Evolutionary conservation across 2,888 invertebrate species (phyloP), one percentile per base, ranked within the genome.

Genomic region (Tetragonisca angustula): DNA sequence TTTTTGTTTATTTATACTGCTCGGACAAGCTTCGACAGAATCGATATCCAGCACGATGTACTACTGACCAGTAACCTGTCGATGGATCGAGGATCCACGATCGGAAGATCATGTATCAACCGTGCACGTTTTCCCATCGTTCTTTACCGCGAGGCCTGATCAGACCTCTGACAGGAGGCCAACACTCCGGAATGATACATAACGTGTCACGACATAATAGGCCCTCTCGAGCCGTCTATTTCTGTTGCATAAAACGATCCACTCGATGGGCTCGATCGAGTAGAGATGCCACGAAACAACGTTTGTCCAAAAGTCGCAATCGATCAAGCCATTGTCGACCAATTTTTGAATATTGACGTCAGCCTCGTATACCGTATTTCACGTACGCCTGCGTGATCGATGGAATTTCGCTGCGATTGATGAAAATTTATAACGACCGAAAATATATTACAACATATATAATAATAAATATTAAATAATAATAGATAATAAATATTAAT

Each of bases 191-290:
- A 90, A 91, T 91, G 92, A 92, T 92, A 88, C 90, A 91, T 92
- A 92, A 92, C 90, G 90, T 79, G 91, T 91, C 91, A 87, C 88
- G 90, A 90, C 88, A 89, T 92, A 92, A 92, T 91, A 88, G 89
- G 83, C 89, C 88, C 90, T 84, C 89, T 88, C 86, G 89, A 90
- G 89, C 61, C 88, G 81, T 76, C 85, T 79, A 91, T 90, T 82
- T 89, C 77, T 86, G 72, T 52, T 71, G 76, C 83, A 74, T 68
- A 76, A 90, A 87, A 91, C 86, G 86, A 89, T 90, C 89, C 85
- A 86, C 85, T 88, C 81, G 70, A 74, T 43, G 36, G 36, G 78
- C n/a, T 83, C 89, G 88, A 88, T 90, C 87, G 85, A 67, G 70
- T 27, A 56, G 56, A 59, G 56, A 84, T 69, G 76, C 68, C 74